Evolutionary conservation across 2,797 vertebrate genomes (phyloP).

Genomic region (Phoxinus dragarum): DNA sequence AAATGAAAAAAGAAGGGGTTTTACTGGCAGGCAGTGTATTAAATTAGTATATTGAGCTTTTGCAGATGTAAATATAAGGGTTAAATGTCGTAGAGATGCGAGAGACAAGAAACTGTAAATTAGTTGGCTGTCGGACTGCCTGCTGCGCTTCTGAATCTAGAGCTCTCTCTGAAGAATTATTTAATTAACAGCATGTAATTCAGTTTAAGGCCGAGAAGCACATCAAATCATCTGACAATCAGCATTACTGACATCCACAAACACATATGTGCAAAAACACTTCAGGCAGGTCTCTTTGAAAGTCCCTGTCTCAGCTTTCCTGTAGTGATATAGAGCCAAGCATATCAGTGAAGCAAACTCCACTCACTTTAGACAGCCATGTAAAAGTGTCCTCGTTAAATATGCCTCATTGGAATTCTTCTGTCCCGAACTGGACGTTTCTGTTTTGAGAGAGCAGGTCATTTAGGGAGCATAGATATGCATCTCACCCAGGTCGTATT

Average conservation of each 20-base stretch:
- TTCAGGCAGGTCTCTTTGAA: neutral
- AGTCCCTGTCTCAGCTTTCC: neutral
- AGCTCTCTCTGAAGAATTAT: constrained; percentile 69
- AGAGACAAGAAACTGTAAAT: constrained; percentile 18
- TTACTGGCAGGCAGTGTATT: neutral
- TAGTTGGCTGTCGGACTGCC: constrained; percentile 61
- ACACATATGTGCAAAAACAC: constrained; percentile 47
- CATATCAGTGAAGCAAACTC: neutral
- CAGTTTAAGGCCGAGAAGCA: constrained; percentile 64
- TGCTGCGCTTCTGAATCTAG: constrained; percentile 63
- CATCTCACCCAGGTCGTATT: neutral
- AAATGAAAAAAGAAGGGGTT: neutral
- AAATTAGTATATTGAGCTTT: neutral
- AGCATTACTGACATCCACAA: constrained; percentile 66
- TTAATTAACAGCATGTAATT: constrained; percentile 74
- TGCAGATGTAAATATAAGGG: constrained; percentile 11
- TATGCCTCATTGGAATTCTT: constrained; percentile 4
- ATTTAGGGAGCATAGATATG: neutral
- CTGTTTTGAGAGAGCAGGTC: neutral
- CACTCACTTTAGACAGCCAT: neutral
- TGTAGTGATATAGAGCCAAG: neutral
- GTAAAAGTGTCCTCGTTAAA: constrained; percentile 33
- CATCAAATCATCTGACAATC: constrained; percentile 65
- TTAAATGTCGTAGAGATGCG: neutral
- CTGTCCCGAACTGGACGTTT: constrained; percentile 5